Evolutionary conservation across 2,888 invertebrate species (phyloP), one percentile per base, ranked within the genome.

Genomic region (Masnerella sp.): DNA sequence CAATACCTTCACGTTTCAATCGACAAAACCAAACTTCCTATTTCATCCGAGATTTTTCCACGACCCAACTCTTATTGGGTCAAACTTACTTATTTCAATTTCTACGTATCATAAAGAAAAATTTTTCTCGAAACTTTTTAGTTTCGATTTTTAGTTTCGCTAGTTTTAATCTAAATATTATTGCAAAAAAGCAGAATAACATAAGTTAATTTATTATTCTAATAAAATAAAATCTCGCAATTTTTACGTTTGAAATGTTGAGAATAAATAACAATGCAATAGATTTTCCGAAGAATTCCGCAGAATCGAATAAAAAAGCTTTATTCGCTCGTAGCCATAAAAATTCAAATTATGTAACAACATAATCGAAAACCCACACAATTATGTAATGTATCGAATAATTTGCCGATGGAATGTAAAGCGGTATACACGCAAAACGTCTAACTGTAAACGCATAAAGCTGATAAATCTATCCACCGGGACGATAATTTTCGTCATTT

Each of bases 401-500:
- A 58, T 45, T 58, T 45, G 11, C 45, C 25, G 8, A 7, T 7
- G 25, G 59, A 59, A 59, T 59, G 59, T 36, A 28, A 47, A 28
- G 22, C 17, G n/a, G n/a, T n/a, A n/a, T 9, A 20, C n/a, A 9
- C 20, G 45, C 59, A 20, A 36, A 59, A 38, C 18, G 38, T 14
- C 30, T 61, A 61, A 61, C 61, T 61, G 61, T 61, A 61, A 61
- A 49, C 9, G 30, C 40, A 61, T 61, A 49, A 61, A 61, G 30
- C 36, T 20, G 25, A 12, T 22, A 32, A 15, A 56, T 56, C 42
- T 42, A 40, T 30, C 25, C 1, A 2, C 0, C 22, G 11, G 38
- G 38, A 38, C 38, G 28, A 54, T 45, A 28, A 43, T 54, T 65
- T 65, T 65, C 45, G 64, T 54, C 38, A 36, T 47, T 38, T 54